These are phyloP conservation scores for Protodeltote pygarga DNA, from an alignment of 2,888 invertebrate species.

Conservation along the genomic window DNA sequence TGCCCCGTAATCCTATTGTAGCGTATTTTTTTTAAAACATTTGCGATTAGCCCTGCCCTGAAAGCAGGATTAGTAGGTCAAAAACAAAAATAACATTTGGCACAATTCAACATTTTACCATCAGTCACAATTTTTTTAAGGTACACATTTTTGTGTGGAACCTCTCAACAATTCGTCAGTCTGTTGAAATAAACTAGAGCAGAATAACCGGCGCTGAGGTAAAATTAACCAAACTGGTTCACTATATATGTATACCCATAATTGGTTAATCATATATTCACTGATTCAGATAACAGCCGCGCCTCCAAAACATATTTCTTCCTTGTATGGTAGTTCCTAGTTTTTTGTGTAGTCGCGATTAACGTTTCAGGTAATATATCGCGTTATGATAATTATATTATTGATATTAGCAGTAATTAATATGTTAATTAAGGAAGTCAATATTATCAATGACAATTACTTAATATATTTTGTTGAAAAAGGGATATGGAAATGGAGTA, in stretches of 20 bases:
- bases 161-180: slow-evolving; percentile 5
- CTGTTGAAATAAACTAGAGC: slow-evolving; percentile 39
- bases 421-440: slow-evolving; percentile 2
- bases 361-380: slow-evolving; percentile 12
- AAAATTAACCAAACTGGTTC: slow-evolving; percentile 38
- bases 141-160: not conserved
- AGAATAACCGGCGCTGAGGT: slow-evolving; percentile 12
- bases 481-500: no score
- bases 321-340: slow-evolving; percentile 20
- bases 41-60: not conserved
- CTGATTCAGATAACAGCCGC: slow-evolving; percentile 23
- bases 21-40: not conserved
- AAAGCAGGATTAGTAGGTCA: no score
- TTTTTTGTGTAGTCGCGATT: slow-evolving; percentile 37
- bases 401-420: slow-evolving; percentile 1
- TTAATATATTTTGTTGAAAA: not conserved
- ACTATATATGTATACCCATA: slow-evolving; percentile 11
- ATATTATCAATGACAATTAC: slow-evolving; percentile 2
- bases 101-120: no score
- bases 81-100: no score
- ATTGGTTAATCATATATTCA: slow-evolving; percentile 28
- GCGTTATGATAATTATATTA: not conserved
- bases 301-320: slow-evolving; percentile 25
- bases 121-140: no score
- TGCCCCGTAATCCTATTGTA: no score